Evolutionary conservation across 2,113 vertebrate genomes (phyloP).

Genomic region (Campylorhamphus procurvoides): DNA sequence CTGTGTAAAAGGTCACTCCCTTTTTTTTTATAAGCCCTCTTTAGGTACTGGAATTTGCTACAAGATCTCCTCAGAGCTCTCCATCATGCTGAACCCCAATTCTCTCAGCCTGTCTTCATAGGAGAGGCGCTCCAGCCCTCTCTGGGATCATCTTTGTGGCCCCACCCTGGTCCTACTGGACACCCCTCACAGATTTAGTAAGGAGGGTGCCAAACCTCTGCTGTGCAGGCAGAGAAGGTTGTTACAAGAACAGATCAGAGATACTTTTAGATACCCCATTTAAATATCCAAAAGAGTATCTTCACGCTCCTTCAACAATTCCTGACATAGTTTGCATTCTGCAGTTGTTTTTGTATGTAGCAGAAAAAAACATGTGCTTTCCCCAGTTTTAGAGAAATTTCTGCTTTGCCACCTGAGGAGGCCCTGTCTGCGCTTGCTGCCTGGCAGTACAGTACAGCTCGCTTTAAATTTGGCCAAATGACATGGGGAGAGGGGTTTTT

Average conservation of each 20-base stretch:
- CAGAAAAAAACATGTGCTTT: background rate
- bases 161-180: background rate
- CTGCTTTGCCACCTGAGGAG: fast-evolving
- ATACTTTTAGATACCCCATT: background rate
- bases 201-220: background rate
- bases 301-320: background rate
- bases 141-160: background rate
- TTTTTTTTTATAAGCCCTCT: background rate
- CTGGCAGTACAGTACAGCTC: fast-evolving
- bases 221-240: fast-evolving
- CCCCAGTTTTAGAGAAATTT: fast-evolving
- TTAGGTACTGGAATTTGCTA: background rate
- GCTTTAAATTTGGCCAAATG: fast-evolving
- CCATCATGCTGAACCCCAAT: background rate
- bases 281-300: background rate
- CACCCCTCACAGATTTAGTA: background rate
- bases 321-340: background rate
- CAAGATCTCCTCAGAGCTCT: background rate
- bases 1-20: background rate
- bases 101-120: background rate
- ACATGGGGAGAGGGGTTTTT: background rate
- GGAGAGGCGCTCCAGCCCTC: background rate
- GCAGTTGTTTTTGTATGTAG: background rate
- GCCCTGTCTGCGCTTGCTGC: too few species aligned
- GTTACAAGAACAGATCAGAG: background rate